Conservation (phyloP, 2,797 vertebrate species). For the Crenichthys baileyi region DNA sequence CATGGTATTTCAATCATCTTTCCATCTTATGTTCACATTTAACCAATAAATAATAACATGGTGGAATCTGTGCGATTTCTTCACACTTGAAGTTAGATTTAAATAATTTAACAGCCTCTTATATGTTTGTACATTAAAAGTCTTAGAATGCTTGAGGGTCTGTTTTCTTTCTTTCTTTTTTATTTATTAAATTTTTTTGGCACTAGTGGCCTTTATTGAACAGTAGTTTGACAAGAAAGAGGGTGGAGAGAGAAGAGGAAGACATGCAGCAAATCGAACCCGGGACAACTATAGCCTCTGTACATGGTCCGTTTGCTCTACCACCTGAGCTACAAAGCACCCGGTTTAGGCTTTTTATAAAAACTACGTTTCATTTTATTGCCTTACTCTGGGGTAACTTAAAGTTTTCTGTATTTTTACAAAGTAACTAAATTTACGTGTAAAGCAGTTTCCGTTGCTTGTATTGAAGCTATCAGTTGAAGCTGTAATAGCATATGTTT, state of each 20-base stretch:
- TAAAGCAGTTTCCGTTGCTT: background rate
- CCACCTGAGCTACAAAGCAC: too few species aligned
- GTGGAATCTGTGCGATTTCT: background rate
- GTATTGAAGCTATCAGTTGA: background rate
- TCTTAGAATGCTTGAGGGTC: background rate
- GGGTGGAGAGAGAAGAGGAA: too few species aligned
- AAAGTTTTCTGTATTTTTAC: background rate
- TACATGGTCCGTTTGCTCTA: too few species aligned
- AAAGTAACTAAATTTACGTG: background rate
- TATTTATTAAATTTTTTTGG: too few species aligned
- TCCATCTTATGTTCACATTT: background rate
- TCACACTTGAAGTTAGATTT: background rate
- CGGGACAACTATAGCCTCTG: too few species aligned
- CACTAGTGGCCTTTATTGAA: too few species aligned
- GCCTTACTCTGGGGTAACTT: background rate
- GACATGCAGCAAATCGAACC: too few species aligned
- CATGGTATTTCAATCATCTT: background rate
- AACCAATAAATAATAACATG: conserved; percentile 1
- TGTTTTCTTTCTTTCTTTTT: background rate
- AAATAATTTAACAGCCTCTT: background rate
- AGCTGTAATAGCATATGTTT: background rate
- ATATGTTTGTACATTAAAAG: background rate
- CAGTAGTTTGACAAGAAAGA: too few species aligned
- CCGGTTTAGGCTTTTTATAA: too few species aligned
- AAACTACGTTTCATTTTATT: background rate